Conservation (phyloP, 2,888 invertebrate species). For the Limnephilus marmoratus region DNA sequence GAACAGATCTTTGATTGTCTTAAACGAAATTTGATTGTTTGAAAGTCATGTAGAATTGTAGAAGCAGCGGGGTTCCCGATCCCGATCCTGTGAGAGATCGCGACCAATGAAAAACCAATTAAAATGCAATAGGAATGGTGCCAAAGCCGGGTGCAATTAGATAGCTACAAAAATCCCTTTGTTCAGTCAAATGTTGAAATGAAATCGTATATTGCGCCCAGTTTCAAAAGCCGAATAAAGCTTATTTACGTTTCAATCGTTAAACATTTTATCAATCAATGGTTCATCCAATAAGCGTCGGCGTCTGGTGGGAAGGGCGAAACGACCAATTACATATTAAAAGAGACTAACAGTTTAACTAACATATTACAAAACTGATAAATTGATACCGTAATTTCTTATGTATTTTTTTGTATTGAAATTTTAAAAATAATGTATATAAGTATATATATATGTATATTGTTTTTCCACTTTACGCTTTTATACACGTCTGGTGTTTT, state of each 20-base stretch:
- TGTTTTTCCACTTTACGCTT: too few species aligned
- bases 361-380: too few species aligned
- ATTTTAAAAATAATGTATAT: too few species aligned
- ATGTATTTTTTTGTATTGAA: too few species aligned
- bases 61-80: conserved; percentile 43
- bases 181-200: neutral
- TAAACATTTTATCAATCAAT: neutral
- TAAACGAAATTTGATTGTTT: conserved; percentile 43
- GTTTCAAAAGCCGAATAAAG: neutral
- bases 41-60: neutral
- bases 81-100: conserved; percentile 50
- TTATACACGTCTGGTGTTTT: too few species aligned
- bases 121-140: conserved; percentile 53
- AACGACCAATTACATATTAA: neutral
- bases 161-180: conserved; percentile 22
- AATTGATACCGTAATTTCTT: too few species aligned
- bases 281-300: too few species aligned
- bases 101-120: conserved; percentile 61
- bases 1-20: conserved; percentile 36
- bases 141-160: conserved; percentile 56
- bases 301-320: neutral
- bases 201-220: conserved; percentile 9
- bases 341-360: too few species aligned
- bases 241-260: neutral
- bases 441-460: too few species aligned